Evolutionary conservation across 2,888 invertebrate genomes (phyloP).

Genomic region (Lithophane socia): DNA sequence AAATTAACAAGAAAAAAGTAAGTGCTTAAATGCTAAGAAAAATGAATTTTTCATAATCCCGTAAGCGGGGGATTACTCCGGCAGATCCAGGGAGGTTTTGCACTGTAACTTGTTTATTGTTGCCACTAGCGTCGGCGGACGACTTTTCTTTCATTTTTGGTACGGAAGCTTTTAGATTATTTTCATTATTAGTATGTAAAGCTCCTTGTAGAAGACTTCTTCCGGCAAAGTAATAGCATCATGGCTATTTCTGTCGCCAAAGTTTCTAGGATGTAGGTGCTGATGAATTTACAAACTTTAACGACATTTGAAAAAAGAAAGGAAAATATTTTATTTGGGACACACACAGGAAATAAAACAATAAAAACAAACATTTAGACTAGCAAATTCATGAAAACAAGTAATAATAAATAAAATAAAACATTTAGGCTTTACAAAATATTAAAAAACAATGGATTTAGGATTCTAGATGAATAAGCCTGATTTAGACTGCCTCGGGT

Average conservation of each 20-base stretch:
- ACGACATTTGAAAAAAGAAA: too few relatives aligned
- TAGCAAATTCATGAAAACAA: too few relatives aligned
- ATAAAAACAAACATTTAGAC: too few relatives aligned
- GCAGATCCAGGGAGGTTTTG: constrained; percentile 13
- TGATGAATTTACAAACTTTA: background rate
- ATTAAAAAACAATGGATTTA: background rate
- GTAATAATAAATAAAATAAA: too few relatives aligned
- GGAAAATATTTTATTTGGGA: too few relatives aligned
- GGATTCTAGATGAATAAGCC: background rate
- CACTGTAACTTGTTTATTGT: constrained; percentile 32
- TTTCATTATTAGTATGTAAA: constrained; percentile 12
- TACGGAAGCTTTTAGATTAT: background rate
- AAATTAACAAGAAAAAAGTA: constrained; percentile 35
- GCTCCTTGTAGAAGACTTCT: constrained; percentile 1
- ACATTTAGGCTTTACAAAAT: too few relatives aligned
- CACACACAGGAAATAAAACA: too few relatives aligned
- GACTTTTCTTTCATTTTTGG: constrained; percentile 17
- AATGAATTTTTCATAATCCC: constrained; percentile 58
- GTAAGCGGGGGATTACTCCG: constrained; percentile 38
- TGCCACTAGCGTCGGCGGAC: background rate
- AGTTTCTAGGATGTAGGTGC: too few relatives aligned
- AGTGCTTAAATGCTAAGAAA: constrained; percentile 37
- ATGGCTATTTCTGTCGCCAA: background rate
- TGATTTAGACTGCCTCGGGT: background rate
- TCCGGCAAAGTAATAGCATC: background rate